Base-by-base conservation (phyloP, 2,797 vertebrate genomes). In the Sebastes taczanowskii region DNA sequence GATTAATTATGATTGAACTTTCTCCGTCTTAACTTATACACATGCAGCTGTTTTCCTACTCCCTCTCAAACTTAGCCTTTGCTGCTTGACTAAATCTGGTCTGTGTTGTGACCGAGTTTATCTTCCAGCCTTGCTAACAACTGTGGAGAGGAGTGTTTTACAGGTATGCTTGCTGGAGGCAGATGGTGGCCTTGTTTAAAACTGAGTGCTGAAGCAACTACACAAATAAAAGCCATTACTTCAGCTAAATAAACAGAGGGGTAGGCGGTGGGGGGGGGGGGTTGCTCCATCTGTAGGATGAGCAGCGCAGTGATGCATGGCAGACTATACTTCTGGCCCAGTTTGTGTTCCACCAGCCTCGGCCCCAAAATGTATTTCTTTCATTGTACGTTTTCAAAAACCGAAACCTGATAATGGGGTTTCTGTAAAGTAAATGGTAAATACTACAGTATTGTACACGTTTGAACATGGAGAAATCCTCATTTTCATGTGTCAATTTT, bases 201-300 rank as follows among this genome's bases (percentile, higher is more conserved):
- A 78, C 56, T 20, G 49, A 86, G 77, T 35, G 80, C 83, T 71
- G 65, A 80, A 80, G 74, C 85, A 82, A 77, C 82, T 69, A 69
- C 70, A 82, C 81, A 86, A 83, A 91, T 82, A 92, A 81, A 89
- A 85, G 62, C 71, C 74, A 86, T 88, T 89, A 82, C 63, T 89
- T 92, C 81, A 88, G 85, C 85, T 90, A 87, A 92, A 92, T 83
- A 92, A 93, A 92, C 86, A 92, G 74, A 74, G 80, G 35, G 53
- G 53, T 20, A 16, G 34, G 35, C 59, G 49, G 52, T 3, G 13
- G 63, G 75, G 34, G 13, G 63, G 75, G 34, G 11, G 16, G 27
- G 67, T 79, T 69, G 74, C 68, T 84, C 81, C 75, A 86, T 86
- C 81, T 91, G 85, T 80, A 80, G 53, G 61, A 82, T 56, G 80